A percentile compares a stretch with the other conserved stretches of the same genome.
Conservation (phyloP, 2,888 invertebrate species). For the Napeogenes inachia region DNA sequence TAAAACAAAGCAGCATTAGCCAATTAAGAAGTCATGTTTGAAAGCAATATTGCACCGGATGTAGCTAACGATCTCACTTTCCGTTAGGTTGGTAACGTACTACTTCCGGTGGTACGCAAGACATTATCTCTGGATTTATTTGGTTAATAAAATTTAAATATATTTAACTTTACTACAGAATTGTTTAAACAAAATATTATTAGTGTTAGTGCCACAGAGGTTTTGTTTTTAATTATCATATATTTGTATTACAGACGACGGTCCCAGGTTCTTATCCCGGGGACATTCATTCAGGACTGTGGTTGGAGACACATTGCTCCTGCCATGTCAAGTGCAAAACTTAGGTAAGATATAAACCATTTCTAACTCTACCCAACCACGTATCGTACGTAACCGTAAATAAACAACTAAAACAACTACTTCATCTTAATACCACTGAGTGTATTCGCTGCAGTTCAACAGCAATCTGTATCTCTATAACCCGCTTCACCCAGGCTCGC, state of each 20-base stretch:
- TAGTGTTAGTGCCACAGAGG: no score
- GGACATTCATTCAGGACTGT: slow-evolving; percentile 87
- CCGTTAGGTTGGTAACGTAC: slow-evolving; percentile 30
- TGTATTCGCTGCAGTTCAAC: background rate
- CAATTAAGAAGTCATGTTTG: slow-evolving; percentile 27
- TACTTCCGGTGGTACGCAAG: slow-evolving; percentile 23
- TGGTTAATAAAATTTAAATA: slow-evolving; percentile 7
- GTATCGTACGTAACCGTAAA: no score
- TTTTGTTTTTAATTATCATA: background rate
- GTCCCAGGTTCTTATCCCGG: slow-evolving; percentile 84
- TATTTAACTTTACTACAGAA: no score
- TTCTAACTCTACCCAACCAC: no score
- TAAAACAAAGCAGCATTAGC: slow-evolving; percentile 10
- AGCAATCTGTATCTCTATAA: no score
- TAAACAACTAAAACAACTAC: no score
- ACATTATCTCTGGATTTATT: slow-evolving; percentile 6
- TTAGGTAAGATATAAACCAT: slow-evolving; percentile 77
- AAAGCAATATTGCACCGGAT: slow-evolving; percentile 30
- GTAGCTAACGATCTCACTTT: slow-evolving; percentile 27
- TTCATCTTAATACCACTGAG: background rate
- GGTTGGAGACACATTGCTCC: slow-evolving; percentile 85
- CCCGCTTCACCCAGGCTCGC: slow-evolving; percentile 72
- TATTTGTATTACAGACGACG: slow-evolving; percentile 57
- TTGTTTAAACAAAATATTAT: no score
- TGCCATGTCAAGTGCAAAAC: slow-evolving; percentile 89